Percentiles rank a stretch among this genome's conserved stretches.
Conservation (phyloP, 2,113 vertebrate species). For the Myotis brandtii region DNA sequence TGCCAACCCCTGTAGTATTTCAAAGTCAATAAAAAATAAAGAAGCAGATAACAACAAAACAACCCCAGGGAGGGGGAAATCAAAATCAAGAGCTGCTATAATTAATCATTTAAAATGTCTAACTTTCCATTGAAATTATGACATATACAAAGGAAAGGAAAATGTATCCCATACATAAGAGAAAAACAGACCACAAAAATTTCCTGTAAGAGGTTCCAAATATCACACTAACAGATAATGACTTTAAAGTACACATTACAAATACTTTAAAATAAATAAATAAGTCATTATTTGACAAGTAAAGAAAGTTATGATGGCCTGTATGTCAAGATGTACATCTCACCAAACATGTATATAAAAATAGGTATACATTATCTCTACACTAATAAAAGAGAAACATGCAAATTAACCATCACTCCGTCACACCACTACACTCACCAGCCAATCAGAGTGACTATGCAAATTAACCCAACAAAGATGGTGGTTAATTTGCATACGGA, state of each 20-base stretch:
- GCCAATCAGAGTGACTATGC: too few species aligned
- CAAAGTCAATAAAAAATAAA: background rate
- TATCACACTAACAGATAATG: background rate
- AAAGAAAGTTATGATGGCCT: background rate
- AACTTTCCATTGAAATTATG: background rate
- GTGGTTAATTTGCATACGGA: too few species aligned
- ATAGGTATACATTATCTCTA: background rate
- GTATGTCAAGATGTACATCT: background rate
- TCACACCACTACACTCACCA: too few species aligned
- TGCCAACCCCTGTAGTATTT: background rate
- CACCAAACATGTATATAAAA: background rate
- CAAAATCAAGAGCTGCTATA: background rate
- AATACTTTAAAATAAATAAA: slow-evolving; percentile 1
- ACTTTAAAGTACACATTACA: background rate
- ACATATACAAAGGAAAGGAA: background rate
- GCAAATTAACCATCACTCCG: too few species aligned
- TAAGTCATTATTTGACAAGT: background rate
- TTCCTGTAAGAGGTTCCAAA: background rate
- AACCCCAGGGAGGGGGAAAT: background rate
- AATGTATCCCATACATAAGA: background rate
- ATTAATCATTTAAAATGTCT: background rate
- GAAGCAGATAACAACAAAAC: background rate
- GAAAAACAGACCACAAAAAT: background rate
- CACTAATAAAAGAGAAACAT: too few species aligned
- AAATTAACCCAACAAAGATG: too few species aligned